Evolutionary conservation across 2,797 vertebrate species (phyloP).

Genomic region (Schizopygopsis pylzovi): DNA sequence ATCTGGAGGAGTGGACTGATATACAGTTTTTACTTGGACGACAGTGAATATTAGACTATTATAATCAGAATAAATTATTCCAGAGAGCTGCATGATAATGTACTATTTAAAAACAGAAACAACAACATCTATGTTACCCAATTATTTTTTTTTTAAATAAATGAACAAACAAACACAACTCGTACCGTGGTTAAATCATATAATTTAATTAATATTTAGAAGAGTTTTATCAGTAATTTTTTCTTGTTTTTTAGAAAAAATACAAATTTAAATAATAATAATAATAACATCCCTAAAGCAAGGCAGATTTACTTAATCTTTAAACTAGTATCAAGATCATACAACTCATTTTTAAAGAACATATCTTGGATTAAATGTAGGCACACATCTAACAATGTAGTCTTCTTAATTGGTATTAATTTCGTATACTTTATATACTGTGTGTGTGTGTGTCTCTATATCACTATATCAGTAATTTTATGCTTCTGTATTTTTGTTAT

Average conservation of each 20-base stretch:
- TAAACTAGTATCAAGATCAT: no score
- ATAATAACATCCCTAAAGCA: no score
- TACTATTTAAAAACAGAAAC: not conserved
- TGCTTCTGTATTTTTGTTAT: no score
- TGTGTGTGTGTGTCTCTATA: no score
- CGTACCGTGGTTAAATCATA: not conserved
- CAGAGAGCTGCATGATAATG: not conserved
- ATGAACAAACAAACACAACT: not conserved
- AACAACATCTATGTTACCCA: not conserved
- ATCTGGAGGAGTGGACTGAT: not conserved
- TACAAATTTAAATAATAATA: no score
- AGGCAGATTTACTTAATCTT: no score
- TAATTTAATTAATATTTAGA: not conserved
- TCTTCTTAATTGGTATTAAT: not conserved
- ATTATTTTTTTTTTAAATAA: not conserved
- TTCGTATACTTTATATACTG: not conserved
- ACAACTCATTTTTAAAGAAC: not conserved
- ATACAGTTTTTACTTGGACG: not conserved
- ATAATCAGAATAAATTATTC: not conserved
- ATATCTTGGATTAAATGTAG: not conserved
- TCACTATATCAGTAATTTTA: not conserved
- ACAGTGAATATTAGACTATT: not conserved
- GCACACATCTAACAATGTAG: no score
- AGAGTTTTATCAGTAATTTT: not conserved
- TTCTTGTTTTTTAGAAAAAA: not conserved